These are phyloP conservation scores for Mus musculus DNA, from an alignment of 2,113 vertebrate species.

Conservation along the genomic window DNA sequence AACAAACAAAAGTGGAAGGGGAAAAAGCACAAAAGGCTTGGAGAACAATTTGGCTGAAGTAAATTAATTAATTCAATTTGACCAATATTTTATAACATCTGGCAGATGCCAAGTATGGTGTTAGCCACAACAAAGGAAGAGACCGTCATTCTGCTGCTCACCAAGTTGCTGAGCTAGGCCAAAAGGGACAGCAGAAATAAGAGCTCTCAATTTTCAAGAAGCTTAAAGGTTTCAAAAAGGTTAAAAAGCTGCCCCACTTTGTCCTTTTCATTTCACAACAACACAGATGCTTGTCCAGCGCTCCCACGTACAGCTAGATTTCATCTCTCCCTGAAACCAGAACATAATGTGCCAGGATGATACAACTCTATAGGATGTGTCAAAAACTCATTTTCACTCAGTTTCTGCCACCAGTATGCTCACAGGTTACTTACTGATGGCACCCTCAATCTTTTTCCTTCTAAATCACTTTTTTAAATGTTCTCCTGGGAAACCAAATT, in stretches of 20 bases:
- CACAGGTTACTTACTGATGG: not conserved
- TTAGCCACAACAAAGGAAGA: not conserved
- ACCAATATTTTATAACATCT: conserved; percentile 33
- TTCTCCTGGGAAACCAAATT: conserved; percentile 35
- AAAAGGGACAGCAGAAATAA: not conserved
- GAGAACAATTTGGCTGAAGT: not conserved
- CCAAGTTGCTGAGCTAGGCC: not conserved
- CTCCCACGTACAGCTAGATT: not conserved
- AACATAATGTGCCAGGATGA: not conserved
- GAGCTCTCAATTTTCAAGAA: not conserved
- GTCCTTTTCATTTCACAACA: conserved; percentile 44
- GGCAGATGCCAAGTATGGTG: not conserved
- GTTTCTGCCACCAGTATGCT: not conserved
- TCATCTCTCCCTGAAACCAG: conserved; percentile 3
- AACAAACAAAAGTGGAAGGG: not conserved
- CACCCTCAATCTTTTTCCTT: not conserved
- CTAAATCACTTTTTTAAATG: not conserved
- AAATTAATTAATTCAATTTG: conserved; percentile 51
- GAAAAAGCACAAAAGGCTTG: not conserved
- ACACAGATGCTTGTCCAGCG: not conserved
- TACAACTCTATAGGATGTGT: not conserved
- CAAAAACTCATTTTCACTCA: conserved; percentile 50
- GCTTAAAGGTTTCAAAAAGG: not conserved
- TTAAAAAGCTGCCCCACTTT: not conserved
- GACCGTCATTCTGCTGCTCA: not conserved